Conservation (phyloP, 2,888 invertebrate species). For the Chaitophorus viminalis region DNA sequence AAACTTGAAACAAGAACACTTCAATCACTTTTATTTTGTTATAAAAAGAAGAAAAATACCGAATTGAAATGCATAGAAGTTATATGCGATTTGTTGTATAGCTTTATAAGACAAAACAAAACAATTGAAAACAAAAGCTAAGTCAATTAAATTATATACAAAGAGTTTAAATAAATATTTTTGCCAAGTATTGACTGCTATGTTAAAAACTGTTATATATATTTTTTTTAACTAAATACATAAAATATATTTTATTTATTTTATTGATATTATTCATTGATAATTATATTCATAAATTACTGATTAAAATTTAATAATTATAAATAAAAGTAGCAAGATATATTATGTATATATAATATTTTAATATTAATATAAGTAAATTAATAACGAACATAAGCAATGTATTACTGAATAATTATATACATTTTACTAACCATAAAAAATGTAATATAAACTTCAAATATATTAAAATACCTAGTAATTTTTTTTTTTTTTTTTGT, state of each 20-base stretch:
- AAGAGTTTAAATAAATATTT: not conserved
- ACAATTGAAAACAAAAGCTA: not conserved
- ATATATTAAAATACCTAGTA: not conserved
- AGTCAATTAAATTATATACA: slow-evolving; percentile 16
- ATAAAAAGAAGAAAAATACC: slow-evolving; percentile 36
- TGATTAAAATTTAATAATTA: not conserved
- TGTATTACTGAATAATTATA: too few relatives aligned
- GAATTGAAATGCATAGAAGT: not conserved
- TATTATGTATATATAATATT: too few relatives aligned
- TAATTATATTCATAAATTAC: not conserved
- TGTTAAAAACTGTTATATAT: not conserved
- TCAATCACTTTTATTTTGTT: slow-evolving; percentile 59
- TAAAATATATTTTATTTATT: not conserved
- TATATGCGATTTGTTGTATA: not conserved
- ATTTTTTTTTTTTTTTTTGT: not conserved
- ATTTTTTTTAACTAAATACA: not conserved
- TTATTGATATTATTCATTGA: not conserved
- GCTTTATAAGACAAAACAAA: not conserved
- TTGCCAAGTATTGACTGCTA: not conserved
- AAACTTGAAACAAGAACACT: slow-evolving; percentile 61
- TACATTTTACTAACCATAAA: not conserved
- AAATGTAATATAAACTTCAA: not conserved
- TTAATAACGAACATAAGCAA: too few relatives aligned
- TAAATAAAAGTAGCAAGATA: not conserved
- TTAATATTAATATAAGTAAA: not conserved